A percentile compares a stretch with the other conserved stretches of the same genome.
These are phyloP conservation scores for Enteromius treurensis DNA, from an alignment of 2,797 vertebrate genomes.

Conservation along the genomic window DNA sequence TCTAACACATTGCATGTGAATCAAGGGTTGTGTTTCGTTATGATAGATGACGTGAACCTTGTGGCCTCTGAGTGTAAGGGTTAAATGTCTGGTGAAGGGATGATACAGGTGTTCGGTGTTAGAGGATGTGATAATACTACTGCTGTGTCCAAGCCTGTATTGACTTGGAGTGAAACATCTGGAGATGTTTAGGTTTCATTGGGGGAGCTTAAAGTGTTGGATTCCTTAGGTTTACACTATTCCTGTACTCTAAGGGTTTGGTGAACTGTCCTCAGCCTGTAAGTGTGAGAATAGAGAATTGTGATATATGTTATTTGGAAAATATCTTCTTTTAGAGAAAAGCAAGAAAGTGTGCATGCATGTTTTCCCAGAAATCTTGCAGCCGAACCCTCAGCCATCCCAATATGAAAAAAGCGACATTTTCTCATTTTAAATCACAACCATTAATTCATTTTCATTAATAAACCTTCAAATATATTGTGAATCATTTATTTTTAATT, in stretches of 20 bases:
- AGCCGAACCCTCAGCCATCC: not conserved
- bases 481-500: not conserved
- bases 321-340: not conserved
- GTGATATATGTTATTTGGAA: not conserved
- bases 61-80: not conserved
- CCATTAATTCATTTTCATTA: not conserved
- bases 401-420: not conserved
- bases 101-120: conserved; percentile 33
- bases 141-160: conserved; percentile 1
- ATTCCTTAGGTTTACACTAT: not conserved
- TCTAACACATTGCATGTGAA: not conserved
- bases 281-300: not conserved
- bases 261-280: not conserved
- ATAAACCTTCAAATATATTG: not conserved
- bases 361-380: not conserved
- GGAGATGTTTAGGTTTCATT: conserved; percentile 45
- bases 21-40: not conserved
- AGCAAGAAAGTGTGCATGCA: not conserved
- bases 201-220: not conserved
- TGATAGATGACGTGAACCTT: not conserved
- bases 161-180: conserved; percentile 50
- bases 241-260: not conserved
- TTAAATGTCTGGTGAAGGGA: conserved; percentile 33
- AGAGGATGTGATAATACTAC: conserved; percentile 24
- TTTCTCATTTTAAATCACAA: not conserved